Evolutionary conservation across 2,113 vertebrate genomes (phyloP).

Genomic region (Hystrix cristata): DNA sequence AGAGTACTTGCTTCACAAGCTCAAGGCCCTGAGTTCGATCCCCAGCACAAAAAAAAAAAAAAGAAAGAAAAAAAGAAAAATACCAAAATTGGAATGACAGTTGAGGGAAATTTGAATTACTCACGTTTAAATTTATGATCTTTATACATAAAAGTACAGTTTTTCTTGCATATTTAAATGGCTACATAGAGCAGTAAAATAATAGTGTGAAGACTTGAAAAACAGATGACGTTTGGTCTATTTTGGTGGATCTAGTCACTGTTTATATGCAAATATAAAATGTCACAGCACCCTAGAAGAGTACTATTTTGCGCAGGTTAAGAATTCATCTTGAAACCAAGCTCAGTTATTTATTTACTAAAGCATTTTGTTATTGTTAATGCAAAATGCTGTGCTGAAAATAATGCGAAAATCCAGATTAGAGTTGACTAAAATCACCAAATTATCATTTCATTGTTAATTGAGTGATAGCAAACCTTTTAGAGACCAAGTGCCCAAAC

Average conservation of each 20-base stretch:
- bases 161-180: background rate
- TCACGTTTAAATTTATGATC: background rate
- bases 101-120: slow-evolving; percentile 3
- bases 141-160: background rate
- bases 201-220: background rate
- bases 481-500: background rate
- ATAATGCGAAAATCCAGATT: background rate
- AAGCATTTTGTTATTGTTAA: background rate
- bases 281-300: background rate
- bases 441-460: background rate
- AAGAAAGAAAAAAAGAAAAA: background rate
- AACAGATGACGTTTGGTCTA: background rate
- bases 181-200: background rate
- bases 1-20: no score
- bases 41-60: no score
- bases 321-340: background rate
- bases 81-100: slow-evolving; percentile 6
- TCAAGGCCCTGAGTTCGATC: no score
- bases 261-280: background rate
- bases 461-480: background rate
- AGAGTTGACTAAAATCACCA: background rate
- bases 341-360: background rate
- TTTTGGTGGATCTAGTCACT: background rate
- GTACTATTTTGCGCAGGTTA: background rate
- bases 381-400: background rate